Base-by-base conservation (phyloP, 2,888 invertebrate genomes). In the Erebia aethiops region DNA sequence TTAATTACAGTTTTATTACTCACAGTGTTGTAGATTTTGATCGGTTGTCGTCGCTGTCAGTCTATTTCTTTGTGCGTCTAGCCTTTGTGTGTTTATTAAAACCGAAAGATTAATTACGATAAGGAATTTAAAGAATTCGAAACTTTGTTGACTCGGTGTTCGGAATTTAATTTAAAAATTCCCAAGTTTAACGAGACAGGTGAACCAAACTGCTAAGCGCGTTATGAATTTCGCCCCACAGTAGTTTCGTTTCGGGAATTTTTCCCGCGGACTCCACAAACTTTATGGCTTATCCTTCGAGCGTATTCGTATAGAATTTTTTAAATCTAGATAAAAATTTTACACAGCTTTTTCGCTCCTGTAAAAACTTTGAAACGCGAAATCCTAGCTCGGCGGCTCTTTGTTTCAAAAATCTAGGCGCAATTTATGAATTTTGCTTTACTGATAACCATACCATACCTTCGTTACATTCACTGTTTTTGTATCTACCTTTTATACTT, bases 151-250 rank as follows among this genome's bases (percentile, higher is more conserved):
- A 87, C 86, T 86, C 83, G 85, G 85, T 84, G 86, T 88, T 84
- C 86, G 87, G 89, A 93, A 92, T 92, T 92, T 92, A 92, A 93
- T 92, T 92, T 92, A 89, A 92, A 92, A 92, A 93, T 92, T 92
- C 91, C 91, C 79, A 91, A 92, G 90, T 91, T 84, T 86, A 89
- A 90, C 91, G 88, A 91, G 92, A 88, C 93, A 93, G 93, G 92
- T 92, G 90, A 91, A 84, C 84, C 79, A 83, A 89, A 91, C 90
- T 88, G 91, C 86, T 91, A 89, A 91, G 89, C 91, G 87, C 87
- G 92, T 91, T 93, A 92, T 92, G 92, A 93, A 92, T 90, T 92
- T 89, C 78, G 79, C 85, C 82, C 84, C 85, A 84, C 84, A 84
- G 84, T 85, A 92, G 92, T 93, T 92, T 89, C 77, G 88, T 93